A percentile compares a stretch with the other conserved stretches of the same genome.
phyloP scores from a whole-genome alignment of 1,140 invertebrate species.

The Macrobrachium rosenbergii region DNA sequence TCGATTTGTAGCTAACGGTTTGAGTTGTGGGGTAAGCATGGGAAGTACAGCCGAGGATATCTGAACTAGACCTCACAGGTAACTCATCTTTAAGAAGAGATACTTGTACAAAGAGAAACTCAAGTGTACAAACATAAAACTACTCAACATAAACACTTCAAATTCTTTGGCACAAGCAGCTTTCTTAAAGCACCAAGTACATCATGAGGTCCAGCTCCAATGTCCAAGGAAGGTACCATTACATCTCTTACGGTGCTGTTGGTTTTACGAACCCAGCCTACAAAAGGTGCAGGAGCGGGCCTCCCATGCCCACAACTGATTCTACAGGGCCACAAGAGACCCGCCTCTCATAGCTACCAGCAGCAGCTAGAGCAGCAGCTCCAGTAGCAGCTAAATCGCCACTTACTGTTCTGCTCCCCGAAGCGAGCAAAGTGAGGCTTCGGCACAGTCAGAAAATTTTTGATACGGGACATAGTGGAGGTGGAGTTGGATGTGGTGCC shows the following conservation, averaged over 20 bases:
- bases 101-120: too few relatives aligned
- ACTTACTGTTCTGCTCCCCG: conserved; percentile 48
- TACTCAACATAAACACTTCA: too few relatives aligned
- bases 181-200: too few relatives aligned
- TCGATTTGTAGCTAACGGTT: too few relatives aligned
- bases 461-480: conserved; percentile 48
- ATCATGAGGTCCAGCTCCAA: not conserved
- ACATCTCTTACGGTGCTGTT: conserved; percentile 52
- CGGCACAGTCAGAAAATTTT: conserved; percentile 57
- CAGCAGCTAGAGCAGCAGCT: conserved; percentile 46
- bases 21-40: too few relatives aligned
- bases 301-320: conserved; percentile 46
- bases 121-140: too few relatives aligned
- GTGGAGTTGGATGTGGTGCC: conserved; percentile 26
- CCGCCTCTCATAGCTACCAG: conserved; percentile 46
- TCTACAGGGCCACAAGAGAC: conserved; percentile 17
- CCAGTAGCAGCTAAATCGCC: conserved; percentile 36
- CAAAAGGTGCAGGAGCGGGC: conserved; percentile 48
- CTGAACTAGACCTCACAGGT: too few relatives aligned
- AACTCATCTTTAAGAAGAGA: too few relatives aligned
- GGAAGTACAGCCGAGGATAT: too few relatives aligned
- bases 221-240: not conserved
- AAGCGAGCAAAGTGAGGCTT: conserved; percentile 46
- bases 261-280: conserved; percentile 57
- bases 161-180: too few relatives aligned